phyloP scores from a whole-genome alignment of 1,140 invertebrate genomes.

The Maniola jurtina region DNA sequence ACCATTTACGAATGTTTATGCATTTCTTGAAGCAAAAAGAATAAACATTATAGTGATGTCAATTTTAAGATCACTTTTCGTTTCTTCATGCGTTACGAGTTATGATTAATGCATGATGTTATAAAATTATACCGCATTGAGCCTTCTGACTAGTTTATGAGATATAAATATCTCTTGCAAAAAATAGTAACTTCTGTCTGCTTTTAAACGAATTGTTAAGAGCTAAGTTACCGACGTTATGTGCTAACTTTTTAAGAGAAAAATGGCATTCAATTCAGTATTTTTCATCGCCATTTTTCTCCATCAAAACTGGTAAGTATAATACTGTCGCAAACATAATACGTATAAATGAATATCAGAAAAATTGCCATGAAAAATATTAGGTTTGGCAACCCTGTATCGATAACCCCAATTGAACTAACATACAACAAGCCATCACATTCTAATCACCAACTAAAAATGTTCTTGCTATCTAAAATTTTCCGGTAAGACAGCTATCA shows the following conservation, averaged over 20 bases:
- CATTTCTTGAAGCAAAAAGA: conserved; percentile 10
- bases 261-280: too few relatives aligned
- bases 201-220: not conserved
- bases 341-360: too few relatives aligned
- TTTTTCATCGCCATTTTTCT: too few relatives aligned
- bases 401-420: too few relatives aligned
- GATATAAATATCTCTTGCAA: not conserved
- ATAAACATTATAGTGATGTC: conserved; percentile 15
- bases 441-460: too few relatives aligned
- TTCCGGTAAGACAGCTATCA: conserved; percentile 3
- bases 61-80: conserved; percentile 12
- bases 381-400: too few relatives aligned
- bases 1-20: conserved; percentile 16
- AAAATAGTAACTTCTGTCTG: not conserved
- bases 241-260: not conserved
- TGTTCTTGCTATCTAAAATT: too few relatives aligned
- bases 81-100: conserved; percentile 11
- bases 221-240: not conserved
- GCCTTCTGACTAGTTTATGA: conserved; percentile 7
- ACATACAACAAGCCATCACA: too few relatives aligned
- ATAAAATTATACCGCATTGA: conserved; percentile 11
- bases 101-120: conserved; percentile 27
- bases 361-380: too few relatives aligned
- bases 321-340: too few relatives aligned
- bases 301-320: too few relatives aligned